phyloP scores from a whole-genome alignment of 2,797 vertebrate genomes.

The Yasuhikotakia modesta region DNA sequence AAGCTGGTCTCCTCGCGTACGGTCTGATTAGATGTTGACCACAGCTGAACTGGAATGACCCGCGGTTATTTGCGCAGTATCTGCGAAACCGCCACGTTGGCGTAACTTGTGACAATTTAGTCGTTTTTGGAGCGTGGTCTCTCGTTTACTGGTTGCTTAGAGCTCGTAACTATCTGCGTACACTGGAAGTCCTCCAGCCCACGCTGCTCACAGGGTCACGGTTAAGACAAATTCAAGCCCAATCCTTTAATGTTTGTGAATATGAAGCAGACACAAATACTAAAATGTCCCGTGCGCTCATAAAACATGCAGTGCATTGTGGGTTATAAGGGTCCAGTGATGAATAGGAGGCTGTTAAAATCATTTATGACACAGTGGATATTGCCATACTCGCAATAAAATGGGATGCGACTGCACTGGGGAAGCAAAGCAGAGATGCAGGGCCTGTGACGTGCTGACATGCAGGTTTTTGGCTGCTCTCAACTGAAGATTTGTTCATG shows the following conservation, averaged over 20 bases:
- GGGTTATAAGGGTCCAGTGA: background rate
- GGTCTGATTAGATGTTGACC: slow-evolving; percentile 22
- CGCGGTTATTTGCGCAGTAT: slow-evolving; percentile 23
- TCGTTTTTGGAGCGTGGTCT: background rate
- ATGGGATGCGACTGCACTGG: too few relatives aligned
- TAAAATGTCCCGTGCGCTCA: slow-evolving; percentile 62
- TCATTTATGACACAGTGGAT: slow-evolving; percentile 61
- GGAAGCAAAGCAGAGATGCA: too few relatives aligned
- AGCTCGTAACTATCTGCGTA: background rate
- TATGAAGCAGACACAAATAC: slow-evolving; percentile 33
- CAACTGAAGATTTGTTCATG: too few relatives aligned
- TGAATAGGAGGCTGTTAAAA: slow-evolving; percentile 39
- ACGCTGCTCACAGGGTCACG: slow-evolving; percentile 26
- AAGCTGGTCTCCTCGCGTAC: slow-evolving; percentile 1
- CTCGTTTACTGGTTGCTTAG: background rate
- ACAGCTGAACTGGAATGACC: slow-evolving; percentile 19
- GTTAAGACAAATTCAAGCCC: slow-evolving; percentile 47
- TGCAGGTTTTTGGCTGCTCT: too few relatives aligned
- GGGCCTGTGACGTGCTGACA: too few relatives aligned
- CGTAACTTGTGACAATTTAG: slow-evolving; percentile 4
- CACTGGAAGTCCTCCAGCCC: background rate
- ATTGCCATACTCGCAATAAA: background rate
- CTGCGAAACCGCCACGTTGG: background rate
- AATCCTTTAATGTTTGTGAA: slow-evolving; percentile 54
- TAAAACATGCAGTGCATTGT: slow-evolving; percentile 28